phyloP scores from a whole-genome alignment of 23 tunicate species.

The Oikopleura dioica region DNA sequence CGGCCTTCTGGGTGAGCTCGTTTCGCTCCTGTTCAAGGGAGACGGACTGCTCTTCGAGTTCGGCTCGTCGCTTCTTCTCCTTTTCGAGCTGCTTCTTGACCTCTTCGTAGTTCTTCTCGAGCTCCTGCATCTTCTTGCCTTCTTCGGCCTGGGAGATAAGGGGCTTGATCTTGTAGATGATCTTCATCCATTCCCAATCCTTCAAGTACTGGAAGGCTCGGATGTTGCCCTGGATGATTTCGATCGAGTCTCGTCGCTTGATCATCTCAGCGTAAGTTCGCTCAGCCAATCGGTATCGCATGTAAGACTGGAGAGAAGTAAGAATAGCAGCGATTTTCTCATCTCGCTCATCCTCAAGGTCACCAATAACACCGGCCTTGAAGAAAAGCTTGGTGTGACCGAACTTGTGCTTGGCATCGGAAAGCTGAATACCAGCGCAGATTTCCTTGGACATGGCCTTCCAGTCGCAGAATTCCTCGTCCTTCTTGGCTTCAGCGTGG shows the following conservation, averaged over 20 bases:
- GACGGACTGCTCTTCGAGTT: slow-evolving; percentile 63
- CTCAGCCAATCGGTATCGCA: slow-evolving; percentile 15
- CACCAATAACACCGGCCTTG: slow-evolving; percentile 94
- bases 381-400: slow-evolving; percentile 95
- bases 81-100: slow-evolving; percentile 39
- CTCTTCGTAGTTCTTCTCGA: slow-evolving; percentile 63
- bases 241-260: slow-evolving; percentile 46
- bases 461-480: slow-evolving; percentile 76
- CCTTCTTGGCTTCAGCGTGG: slow-evolving; percentile 30
- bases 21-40: slow-evolving; percentile 51
- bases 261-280: not conserved
- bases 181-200: slow-evolving; percentile 96
- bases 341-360: slow-evolving; percentile 83
- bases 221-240: slow-evolving; percentile 75
- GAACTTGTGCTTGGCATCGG: slow-evolving; percentile 49
- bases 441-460: slow-evolving; percentile 71
- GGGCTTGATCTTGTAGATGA: slow-evolving; percentile 41
- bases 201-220: slow-evolving; percentile 67
- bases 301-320: slow-evolving; percentile 48
- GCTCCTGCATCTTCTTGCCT: slow-evolving; percentile 71
- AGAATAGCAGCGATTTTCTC: slow-evolving; percentile 43
- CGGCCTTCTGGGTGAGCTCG: slow-evolving; percentile 69
- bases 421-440: slow-evolving; percentile 36
- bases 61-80: slow-evolving; percentile 55
- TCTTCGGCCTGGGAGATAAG: slow-evolving; percentile 57